Conservation (phyloP, 2,888 invertebrate species). For the Rhagonycha lutea region DNA sequence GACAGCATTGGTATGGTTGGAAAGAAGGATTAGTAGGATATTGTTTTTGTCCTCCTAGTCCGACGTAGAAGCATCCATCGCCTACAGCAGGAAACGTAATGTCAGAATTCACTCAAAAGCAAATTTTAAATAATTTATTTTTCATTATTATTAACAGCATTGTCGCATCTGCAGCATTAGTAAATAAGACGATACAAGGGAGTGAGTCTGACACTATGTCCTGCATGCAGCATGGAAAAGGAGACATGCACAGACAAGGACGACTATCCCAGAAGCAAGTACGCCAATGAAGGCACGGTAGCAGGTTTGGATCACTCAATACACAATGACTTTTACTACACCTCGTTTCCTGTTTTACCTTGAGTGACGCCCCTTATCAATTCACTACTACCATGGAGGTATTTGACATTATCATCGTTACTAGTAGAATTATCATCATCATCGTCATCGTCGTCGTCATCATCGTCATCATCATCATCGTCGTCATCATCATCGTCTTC, state of each 20-base stretch:
- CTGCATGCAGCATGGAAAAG: constrained; percentile 50
- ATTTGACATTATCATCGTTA: constrained; percentile 55
- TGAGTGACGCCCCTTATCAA: constrained; percentile 48
- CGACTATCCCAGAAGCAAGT: constrained; percentile 46
- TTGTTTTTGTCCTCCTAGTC: constrained; percentile 84
- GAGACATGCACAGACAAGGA: constrained; percentile 50
- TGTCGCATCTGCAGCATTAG: constrained; percentile 42
- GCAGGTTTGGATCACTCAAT: constrained; percentile 17
- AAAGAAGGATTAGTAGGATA: constrained; percentile 72
- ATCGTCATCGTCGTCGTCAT: constrained; percentile 60
- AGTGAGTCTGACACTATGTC: constrained; percentile 55
- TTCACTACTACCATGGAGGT: constrained; percentile 50
- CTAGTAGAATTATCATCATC: constrained; percentile 60
- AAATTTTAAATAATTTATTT: constrained; percentile 44
- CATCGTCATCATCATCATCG: constrained; percentile 54
- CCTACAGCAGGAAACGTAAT: constrained; percentile 91
- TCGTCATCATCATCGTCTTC: constrained; percentile 58
- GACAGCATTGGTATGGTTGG: constrained; percentile 92
- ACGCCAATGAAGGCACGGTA: constrained; percentile 8
- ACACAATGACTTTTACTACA: neutral
- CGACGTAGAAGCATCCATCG: constrained; percentile 94
- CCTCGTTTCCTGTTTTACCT: constrained; percentile 49
- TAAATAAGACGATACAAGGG: constrained; percentile 41
- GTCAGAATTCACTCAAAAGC: constrained; percentile 63
- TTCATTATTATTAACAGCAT: constrained; percentile 38